Percentiles rank a stretch among this genome's conserved stretches.
phyloP scores from a whole-genome alignment of 2,797 vertebrate genomes.

The Macropodus opercularis region DNA sequence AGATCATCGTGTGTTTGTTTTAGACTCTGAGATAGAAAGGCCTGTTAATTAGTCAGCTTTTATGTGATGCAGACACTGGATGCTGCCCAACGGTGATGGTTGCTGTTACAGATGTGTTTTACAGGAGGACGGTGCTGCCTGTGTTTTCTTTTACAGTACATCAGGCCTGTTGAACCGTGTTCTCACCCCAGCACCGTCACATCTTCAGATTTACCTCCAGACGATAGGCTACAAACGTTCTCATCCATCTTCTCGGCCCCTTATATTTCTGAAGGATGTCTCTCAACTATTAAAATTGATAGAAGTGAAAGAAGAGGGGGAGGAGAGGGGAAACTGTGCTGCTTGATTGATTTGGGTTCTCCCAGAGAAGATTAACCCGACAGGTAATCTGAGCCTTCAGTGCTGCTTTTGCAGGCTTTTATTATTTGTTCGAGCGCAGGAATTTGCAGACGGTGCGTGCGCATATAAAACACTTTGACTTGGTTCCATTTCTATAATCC shows the following conservation, averaged over 20 bases:
- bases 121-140: too few species aligned
- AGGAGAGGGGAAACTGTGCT: constrained; percentile 80
- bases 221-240: constrained; percentile 85
- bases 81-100: too few species aligned
- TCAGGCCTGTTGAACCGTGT: too few species aligned
- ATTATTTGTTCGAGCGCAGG: constrained; percentile 24
- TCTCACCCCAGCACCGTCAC: constrained; percentile 79
- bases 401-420: constrained; percentile 31
- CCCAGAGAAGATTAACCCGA: constrained; percentile 68
- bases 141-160: too few species aligned
- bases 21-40: too few species aligned
- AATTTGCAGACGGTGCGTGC: too few species aligned
- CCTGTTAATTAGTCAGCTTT: too few species aligned
- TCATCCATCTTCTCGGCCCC: constrained; percentile 94
- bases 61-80: too few species aligned
- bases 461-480: too few species aligned
- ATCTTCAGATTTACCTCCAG: constrained; percentile 82
- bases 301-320: constrained; percentile 86
- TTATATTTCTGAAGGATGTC: constrained; percentile 91
- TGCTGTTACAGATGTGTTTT: too few species aligned
- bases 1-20: too few species aligned
- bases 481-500: too few species aligned
- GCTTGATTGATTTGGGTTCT: constrained; percentile 82
- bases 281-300: constrained; percentile 92
- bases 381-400: constrained; percentile 57